Evolutionary conservation across 2,797 vertebrate species (phyloP), one percentile per base, ranked within the genome.

Genomic region (Sebastes vulpes): DNA sequence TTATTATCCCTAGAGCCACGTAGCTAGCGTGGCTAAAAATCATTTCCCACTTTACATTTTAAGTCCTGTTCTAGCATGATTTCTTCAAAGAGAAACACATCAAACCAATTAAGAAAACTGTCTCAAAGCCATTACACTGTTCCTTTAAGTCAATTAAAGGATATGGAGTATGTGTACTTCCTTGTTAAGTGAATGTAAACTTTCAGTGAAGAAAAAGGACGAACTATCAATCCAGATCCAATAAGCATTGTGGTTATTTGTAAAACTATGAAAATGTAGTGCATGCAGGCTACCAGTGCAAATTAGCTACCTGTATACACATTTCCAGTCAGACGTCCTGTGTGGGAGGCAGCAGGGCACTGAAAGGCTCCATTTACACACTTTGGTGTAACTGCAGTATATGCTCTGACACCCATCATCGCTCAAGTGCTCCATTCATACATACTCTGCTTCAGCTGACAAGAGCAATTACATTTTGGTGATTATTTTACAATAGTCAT

Each of bases 281-380:
- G 79, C 38, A 52, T 54, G 79, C 38, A 52, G 26, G 50, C 77
- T 72, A 85, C 65, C 72, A 78, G 59, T 32, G 64, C 58, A 83
- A 91, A 86, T 90, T 79, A 92, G 77, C 86, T 90, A 93, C 91
- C 92, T 92, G 91, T 80, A 74, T 68, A 87, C 78, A 90, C 82
- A 91, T 92, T 86, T 77, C 64, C 82, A 86, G 83, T 23, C 89
- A 89, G 84, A 83, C 81, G 75, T 85, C 81, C 68, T 82, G 84
- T 87, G 93, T 95, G 92, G 95, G 94, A 93, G 91, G 92, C 81
- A 85, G 77, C 87, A 77, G 83, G 89, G 82, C 75, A 89, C 70
- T 92, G 89, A 95, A 95, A 94, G 93, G 91, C 94, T 94, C 87
- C 92, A 94, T 95, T 97, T 95, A 95, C 90, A 94, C 94, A 95